Evolutionary conservation across 2,888 invertebrate species (phyloP).

Genomic region (Chrysotoxum bicinctum): DNA sequence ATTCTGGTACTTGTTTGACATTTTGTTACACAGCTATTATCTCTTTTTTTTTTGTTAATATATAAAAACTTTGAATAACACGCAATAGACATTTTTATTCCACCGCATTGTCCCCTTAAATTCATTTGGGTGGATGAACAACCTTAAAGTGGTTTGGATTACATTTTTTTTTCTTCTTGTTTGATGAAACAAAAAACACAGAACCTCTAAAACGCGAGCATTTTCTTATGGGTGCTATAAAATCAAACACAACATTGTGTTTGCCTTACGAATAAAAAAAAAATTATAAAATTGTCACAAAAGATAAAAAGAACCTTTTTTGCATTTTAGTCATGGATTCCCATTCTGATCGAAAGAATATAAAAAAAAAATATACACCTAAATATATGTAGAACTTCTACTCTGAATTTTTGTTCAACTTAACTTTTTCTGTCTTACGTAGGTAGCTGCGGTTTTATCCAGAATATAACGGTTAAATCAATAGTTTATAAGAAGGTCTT

Average conservation of each 20-base stretch:
- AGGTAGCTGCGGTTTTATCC: not conserved
- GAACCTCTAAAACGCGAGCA: not conserved
- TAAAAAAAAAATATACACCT: not conserved
- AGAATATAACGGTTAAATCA: slow-evolving; percentile 51
- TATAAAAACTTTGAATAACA: slow-evolving; percentile 8
- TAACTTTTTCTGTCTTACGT: slow-evolving; percentile 24
- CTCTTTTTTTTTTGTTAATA: not conserved
- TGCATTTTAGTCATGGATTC: slow-evolving; percentile 27
- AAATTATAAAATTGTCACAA: not conserved
- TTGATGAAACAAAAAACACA: not conserved
- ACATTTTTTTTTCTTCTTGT: slow-evolving; percentile 7
- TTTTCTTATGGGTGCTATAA: slow-evolving; percentile 44
- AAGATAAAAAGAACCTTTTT: slow-evolving; percentile 22
- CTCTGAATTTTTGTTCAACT: slow-evolving; percentile 6
- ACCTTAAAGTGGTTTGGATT: slow-evolving; percentile 48
- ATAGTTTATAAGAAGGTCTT: slow-evolving; percentile 36
- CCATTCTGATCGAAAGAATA: slow-evolving; percentile 8
- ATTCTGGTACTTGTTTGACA: slow-evolving; percentile 13
- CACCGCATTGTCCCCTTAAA: not conserved
- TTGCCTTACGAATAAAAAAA: not conserved
- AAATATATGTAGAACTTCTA: not conserved
- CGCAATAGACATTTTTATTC: slow-evolving; percentile 16
- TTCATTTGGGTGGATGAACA: slow-evolving; percentile 43
- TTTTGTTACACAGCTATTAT: slow-evolving; percentile 18
- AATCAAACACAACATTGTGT: slow-evolving; percentile 23